phyloP scores from a whole-genome alignment of 1,140 invertebrate genomes.

The Limonius californicus region DNA sequence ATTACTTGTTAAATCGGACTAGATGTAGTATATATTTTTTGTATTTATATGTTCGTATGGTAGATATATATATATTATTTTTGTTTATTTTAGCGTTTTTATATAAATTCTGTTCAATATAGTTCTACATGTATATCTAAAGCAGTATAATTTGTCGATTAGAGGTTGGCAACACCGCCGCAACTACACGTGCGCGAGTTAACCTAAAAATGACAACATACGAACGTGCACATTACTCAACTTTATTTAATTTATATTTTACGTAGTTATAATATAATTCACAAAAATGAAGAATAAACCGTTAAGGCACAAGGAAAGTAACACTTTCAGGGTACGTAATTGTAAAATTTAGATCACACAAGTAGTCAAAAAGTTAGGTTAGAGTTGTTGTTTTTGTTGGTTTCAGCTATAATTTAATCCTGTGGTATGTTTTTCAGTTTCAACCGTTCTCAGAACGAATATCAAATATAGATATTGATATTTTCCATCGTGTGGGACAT shows the following conservation, averaged over 20 bases:
- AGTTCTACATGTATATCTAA: no score
- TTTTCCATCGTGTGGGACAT: conserved; percentile 73
- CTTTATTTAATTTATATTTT: not conserved
- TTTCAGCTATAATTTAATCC: conserved; percentile 26
- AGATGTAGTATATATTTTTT: no score
- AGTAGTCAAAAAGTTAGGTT: no score
- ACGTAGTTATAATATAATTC: not conserved
- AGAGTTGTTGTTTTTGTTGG: conserved; percentile 26
- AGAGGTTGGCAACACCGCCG: no score
- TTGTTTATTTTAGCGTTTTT: no score
- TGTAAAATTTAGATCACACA: conserved; percentile 7
- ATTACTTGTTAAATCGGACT: no score
- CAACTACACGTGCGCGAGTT: no score
- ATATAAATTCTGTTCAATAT: no score
- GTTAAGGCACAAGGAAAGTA: conserved; percentile 70
- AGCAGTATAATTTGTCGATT: no score
- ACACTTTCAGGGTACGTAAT: conserved; percentile 71
- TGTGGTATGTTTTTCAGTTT: conserved; percentile 61
- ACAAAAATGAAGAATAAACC: conserved; percentile 75
- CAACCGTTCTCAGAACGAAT: conserved; percentile 81
- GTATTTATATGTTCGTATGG: no score
- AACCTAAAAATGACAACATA: not conserved
- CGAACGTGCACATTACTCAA: no score
- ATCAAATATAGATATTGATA: conserved; percentile 75
- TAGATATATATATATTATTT: no score